Evolutionary conservation across 2,113 vertebrate genomes (phyloP), one percentile per base, ranked within the genome.

Genomic region (Nothoprocta pentlandii): DNA sequence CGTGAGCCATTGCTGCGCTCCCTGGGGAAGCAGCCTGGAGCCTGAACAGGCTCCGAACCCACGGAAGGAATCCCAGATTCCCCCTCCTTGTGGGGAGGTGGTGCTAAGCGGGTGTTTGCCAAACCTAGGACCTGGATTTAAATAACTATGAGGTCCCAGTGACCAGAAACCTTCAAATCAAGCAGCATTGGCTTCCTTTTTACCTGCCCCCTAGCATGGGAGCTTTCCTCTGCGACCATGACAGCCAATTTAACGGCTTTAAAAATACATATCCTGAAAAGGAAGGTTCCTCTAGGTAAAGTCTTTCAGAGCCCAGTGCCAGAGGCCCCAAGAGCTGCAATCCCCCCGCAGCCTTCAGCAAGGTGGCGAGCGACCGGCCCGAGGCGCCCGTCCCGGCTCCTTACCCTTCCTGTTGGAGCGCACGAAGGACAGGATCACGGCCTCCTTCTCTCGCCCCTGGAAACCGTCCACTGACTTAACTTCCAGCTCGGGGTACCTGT

Each of bases 361-460:
- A 4, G 17, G 3, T 0, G 2, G 32, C 0, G 3, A 32, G 67
- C 0, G 12, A 39, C 36, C 36, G 6, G 6, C 36, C 36, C 36
- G 36, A 39, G 36, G 36, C 36, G 36, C 36, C 36, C 34, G 36
- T 39, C 36, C 51, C 0, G 0, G 28, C 6, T 26, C 36, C 89
- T 1, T 16, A 99, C 99, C 99, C 97, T 98, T 99, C 93, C 98
- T 97, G 94, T 99, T 99, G 78, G 99, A 99, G 36, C 99, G 98
- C 80, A 99, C 99, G 3, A 99, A 97, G 0, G 99, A 99, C 90
- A 99, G 92, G 34, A 99, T 92, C 70, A 99, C 99, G 0, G 99
- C 99, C 94, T 99, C 99, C 59, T 99, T 99, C 96, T 99, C 99
- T 67, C 99, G 98, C 66, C 99, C 99, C 54, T 99, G 99, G 97